Conservation (phyloP, 2,113 vertebrate species). For the Caranx ignobilis region DNA sequence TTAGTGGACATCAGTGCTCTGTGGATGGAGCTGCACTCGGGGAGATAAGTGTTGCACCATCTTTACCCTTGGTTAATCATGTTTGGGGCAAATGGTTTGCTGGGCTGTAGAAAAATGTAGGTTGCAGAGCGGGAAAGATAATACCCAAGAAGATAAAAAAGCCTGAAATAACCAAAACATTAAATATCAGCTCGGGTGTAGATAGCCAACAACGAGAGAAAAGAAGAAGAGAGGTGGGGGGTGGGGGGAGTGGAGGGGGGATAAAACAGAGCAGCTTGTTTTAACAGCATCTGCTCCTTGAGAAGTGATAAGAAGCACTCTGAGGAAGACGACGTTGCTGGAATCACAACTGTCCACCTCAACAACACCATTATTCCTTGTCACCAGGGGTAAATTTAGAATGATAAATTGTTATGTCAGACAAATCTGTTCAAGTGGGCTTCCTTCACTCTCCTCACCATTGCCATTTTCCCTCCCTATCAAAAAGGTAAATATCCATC, state of each 20-base stretch:
- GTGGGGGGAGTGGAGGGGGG: too few species aligned
- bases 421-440: conserved; percentile 59
- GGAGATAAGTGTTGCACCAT: conserved; percentile 72
- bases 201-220: conserved; percentile 63
- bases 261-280: conserved; percentile 50
- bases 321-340: conserved; percentile 40
- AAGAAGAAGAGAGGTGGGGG: conserved; percentile 22
- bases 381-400: conserved; percentile 71
- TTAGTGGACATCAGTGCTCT: conserved; percentile 50
- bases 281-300: conserved; percentile 62
- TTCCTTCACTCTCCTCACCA: conserved; percentile 39
- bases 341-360: conserved; percentile 72
- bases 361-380: conserved; percentile 74
- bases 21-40: conserved; percentile 65
- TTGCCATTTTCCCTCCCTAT: conserved; percentile 62
- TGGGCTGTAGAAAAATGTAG: conserved; percentile 64
- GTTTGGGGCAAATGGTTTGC: conserved; percentile 66
- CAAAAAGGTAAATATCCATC: conserved; percentile 65
- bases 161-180: conserved; percentile 75
- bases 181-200: conserved; percentile 68
- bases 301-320: conserved; percentile 72
- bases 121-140: conserved; percentile 66
- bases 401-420: conserved; percentile 76
- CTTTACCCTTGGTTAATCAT: conserved; percentile 79
- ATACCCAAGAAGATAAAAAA: conserved; percentile 74